These are phyloP conservation scores for Tor tambroides DNA, from an alignment of 2,113 vertebrate genomes.

Conservation along the genomic window DNA sequence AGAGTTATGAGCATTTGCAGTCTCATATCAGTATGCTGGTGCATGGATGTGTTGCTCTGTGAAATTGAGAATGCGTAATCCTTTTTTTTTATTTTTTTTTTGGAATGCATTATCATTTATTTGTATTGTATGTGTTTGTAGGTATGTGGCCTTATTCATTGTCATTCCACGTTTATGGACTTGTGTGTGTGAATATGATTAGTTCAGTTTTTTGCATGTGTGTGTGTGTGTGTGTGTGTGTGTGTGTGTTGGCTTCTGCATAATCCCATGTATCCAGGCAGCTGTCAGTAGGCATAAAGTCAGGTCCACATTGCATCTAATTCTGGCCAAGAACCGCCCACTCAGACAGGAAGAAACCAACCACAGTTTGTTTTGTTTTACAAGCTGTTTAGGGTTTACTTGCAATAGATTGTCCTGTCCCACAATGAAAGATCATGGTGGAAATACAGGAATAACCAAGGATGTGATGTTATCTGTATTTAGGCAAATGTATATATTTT, in stretches of 20 bases:
- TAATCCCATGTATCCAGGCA: background rate
- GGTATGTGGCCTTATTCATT: background rate
- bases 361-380: background rate
- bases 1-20: background rate
- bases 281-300: background rate
- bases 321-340: background rate
- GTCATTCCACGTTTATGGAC: background rate
- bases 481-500: background rate
- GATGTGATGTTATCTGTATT: no score
- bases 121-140: background rate
- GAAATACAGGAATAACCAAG: no score
- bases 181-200: slow-evolving; percentile 5
- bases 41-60: slow-evolving; percentile 27
- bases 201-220: background rate
- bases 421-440: no score
- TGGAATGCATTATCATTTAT: background rate
- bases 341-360: background rate
- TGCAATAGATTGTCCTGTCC: background rate
- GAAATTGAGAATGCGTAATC: slow-evolving; percentile 30
- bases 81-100: slow-evolving; percentile 8
- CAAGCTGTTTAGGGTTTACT: background rate
- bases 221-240: no score
- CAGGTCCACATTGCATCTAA: background rate
- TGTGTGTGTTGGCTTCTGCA: background rate
- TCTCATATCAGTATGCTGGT: slow-evolving; percentile 2